Conservation (phyloP, 2,888 invertebrate genomes). For the Drosophila ochracea region DNA sequence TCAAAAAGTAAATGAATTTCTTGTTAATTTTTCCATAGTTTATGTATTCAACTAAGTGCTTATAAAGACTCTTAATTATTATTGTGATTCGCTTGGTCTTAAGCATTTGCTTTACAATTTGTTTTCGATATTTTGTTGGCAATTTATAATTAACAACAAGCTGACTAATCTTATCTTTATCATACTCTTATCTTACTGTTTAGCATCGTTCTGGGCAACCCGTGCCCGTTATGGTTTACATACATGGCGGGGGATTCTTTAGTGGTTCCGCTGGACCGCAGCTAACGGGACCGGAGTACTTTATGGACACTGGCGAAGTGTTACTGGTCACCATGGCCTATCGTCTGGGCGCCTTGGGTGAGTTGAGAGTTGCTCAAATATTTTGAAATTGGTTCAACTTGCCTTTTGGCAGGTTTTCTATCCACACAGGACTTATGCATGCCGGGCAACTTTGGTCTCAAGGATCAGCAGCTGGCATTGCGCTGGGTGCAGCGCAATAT, state of each 20-base stretch:
- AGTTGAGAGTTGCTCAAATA: not conserved
- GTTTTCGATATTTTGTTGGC: not conserved
- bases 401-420: slow-evolving; percentile 83
- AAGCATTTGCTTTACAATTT: not conserved
- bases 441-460: slow-evolving; percentile 86
- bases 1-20: not conserved
- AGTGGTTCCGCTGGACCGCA: slow-evolving; percentile 85
- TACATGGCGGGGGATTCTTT: slow-evolving; percentile 87
- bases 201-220: slow-evolving; percentile 14
- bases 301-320: slow-evolving; percentile 86
- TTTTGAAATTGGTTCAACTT: not conserved
- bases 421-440: slow-evolving; percentile 85
- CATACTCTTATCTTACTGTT: not conserved
- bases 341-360: slow-evolving; percentile 84
- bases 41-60: not conserved
- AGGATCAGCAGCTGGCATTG: slow-evolving; percentile 86
- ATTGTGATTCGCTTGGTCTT: not conserved
- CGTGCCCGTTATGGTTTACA: slow-evolving; percentile 86
- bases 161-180: not conserved
- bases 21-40: not conserved
- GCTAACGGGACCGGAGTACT: slow-evolving; percentile 86
- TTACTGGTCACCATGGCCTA: slow-evolving; percentile 86
- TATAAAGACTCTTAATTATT: not conserved
- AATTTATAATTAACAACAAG: not conserved
- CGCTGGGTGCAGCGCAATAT: slow-evolving; percentile 86